Evolutionary conservation across 2,797 vertebrate genomes (phyloP).

Genomic region (Crenichthys baileyi): DNA sequence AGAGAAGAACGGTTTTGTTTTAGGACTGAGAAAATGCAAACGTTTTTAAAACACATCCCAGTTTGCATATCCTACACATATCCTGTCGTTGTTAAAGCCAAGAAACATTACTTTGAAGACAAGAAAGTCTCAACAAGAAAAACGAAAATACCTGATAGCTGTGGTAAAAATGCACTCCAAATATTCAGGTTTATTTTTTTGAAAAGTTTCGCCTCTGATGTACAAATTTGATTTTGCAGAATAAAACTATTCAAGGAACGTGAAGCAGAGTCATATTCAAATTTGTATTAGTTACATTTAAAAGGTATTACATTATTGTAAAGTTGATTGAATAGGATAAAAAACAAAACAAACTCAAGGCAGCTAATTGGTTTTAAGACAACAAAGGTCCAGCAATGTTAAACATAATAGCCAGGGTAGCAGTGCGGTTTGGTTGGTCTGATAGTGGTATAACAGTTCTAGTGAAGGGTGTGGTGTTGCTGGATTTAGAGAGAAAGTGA

Average conservation of each 20-base stretch:
- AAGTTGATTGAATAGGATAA: conserved; percentile 38
- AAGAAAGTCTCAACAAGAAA: neutral
- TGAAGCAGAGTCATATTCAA: neutral
- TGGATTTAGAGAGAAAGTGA: conserved; percentile 30
- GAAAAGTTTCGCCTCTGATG: neutral
- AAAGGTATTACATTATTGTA: conserved; percentile 26
- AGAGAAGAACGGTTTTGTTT: neutral
- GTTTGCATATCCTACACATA: neutral
- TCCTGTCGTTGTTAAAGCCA: neutral
- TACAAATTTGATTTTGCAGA: neutral
- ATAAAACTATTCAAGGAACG: neutral
- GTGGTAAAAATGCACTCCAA: neutral
- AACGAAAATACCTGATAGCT: neutral
- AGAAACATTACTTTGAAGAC: neutral
- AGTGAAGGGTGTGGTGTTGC: conserved; percentile 30
- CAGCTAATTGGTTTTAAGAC: conserved; percentile 14
- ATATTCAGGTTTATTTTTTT: neutral
- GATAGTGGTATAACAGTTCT: conserved; percentile 16
- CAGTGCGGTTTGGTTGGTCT: neutral
- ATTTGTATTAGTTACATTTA: conserved; percentile 26
- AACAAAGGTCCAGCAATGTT: conserved; percentile 27
- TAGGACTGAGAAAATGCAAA: neutral
- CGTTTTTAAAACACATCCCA: neutral
- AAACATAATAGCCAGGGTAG: conserved; percentile 3
- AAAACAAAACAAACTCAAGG: conserved; percentile 24